A percentile compares a stretch with the other conserved stretches of the same genome.
These are phyloP conservation scores for Enteromius afrohamiltoni DNA, from an alignment of 2,797 vertebrate genomes.

Conservation along the genomic window DNA sequence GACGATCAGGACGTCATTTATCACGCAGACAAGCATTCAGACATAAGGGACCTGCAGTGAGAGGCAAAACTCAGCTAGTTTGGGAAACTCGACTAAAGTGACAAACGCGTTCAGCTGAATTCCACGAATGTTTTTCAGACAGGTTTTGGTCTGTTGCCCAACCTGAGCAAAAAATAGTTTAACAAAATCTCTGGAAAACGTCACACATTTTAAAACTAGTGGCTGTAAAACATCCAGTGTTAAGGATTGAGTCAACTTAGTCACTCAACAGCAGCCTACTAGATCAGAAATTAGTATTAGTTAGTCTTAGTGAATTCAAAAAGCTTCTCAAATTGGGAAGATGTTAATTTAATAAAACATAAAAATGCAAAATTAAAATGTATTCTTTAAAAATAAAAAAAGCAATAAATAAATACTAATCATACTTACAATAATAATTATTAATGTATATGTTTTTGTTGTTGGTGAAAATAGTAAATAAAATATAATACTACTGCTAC, in stretches of 20 bases:
- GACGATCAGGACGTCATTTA: not conserved
- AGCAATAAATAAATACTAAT: no score
- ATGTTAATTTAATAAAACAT: not conserved
- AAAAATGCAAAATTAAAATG: not conserved
- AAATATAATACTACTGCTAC: no score
- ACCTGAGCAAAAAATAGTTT: not conserved
- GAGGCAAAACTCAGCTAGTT: not conserved
- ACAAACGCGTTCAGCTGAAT: slow-evolving; percentile 34
- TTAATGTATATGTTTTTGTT: no score
- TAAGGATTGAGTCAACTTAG: not conserved
- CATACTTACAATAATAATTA: no score
- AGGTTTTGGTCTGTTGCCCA: not conserved
- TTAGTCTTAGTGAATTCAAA: not conserved
- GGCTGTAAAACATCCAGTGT: not conserved
- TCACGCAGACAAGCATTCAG: not conserved
- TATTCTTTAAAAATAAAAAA: no score
- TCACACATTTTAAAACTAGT: not conserved
- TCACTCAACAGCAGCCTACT: not conserved
- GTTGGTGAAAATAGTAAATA: no score
- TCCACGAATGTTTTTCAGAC: slow-evolving; percentile 36
- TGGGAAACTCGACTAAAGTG: slow-evolving; percentile 34
- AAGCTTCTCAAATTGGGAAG: not conserved
- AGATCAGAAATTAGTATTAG: not conserved
- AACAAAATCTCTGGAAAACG: not conserved
- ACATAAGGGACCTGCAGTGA: not conserved